These are phyloP conservation scores for Cheiracanthium punctorium DNA, from an alignment of 2,888 invertebrate species.

Conservation along the genomic window DNA sequence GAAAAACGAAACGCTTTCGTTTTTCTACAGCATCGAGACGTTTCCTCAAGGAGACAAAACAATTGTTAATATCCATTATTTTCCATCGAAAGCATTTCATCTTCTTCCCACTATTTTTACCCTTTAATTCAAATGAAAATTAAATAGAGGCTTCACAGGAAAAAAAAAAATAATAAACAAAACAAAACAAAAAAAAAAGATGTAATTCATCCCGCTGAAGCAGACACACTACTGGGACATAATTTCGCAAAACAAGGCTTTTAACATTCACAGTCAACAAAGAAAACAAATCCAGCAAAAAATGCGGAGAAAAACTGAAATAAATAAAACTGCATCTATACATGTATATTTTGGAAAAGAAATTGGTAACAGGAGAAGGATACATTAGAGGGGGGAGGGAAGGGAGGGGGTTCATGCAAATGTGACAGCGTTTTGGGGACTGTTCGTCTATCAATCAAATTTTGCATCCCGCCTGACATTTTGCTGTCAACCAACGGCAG, in stretches of 20 bases:
- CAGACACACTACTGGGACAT: constrained; percentile 20
- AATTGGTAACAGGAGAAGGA: constrained; percentile 53
- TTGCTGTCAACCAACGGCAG: constrained; percentile 67
- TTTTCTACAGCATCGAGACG: neutral
- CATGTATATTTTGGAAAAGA: constrained; percentile 48
- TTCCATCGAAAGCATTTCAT: neutral
- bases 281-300: constrained; percentile 23
- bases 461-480: constrained; percentile 55
- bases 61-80: constrained; percentile 17
- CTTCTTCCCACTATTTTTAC: neutral
- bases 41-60: neutral
- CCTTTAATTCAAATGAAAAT: constrained; percentile 4
- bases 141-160: neutral
- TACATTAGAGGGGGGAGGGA: constrained; percentile 35
- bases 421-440: constrained; percentile 38
- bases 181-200: neutral
- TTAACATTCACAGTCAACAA: constrained; percentile 11
- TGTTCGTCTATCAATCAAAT: constrained; percentile 65
- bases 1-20: neutral
- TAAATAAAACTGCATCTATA: constrained; percentile 47
- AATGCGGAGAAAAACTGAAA: constrained; percentile 16
- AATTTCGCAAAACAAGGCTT: constrained; percentile 37
- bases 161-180: neutral
- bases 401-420: constrained; percentile 42
- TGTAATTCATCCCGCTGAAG: constrained; percentile 1